Evolutionary conservation across 2,888 invertebrate species (phyloP).

Genomic region (Enoplolaimus lenunculus): DNA sequence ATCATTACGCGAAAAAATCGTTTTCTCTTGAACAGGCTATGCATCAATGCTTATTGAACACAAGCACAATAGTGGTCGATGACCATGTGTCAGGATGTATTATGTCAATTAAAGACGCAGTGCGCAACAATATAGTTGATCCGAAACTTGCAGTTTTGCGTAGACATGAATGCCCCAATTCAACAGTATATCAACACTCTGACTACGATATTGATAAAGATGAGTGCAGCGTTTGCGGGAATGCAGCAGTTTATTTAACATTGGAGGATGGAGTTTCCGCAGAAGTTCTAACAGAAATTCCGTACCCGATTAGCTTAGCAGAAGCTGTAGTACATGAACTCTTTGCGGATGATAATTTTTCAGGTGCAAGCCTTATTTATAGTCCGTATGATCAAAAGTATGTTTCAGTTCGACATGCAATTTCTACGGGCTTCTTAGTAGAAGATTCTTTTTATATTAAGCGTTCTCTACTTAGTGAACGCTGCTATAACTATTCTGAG

Average conservation of each 20-base stretch:
- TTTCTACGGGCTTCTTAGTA: background rate
- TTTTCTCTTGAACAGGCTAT: background rate
- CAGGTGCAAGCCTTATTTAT: background rate
- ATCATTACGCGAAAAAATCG: background rate
- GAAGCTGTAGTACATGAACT: background rate
- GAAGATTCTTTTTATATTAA: background rate
- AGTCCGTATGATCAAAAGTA: background rate
- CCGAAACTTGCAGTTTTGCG: conserved; percentile 24
- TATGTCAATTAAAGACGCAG: conserved; percentile 42
- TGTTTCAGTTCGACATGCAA: background rate
- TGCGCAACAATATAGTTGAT: conserved; percentile 43
- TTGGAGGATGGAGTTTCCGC: background rate
- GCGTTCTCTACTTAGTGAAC: background rate
- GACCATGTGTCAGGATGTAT: conserved; percentile 34
- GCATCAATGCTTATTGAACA: background rate
- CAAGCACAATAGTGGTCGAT: conserved; percentile 27
- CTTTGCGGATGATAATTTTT: background rate
- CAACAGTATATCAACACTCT: no score
- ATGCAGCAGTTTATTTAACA: background rate
- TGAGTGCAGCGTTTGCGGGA: no score
- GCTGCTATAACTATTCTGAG: background rate
- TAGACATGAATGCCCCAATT: background rate
- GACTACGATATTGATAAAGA: background rate
- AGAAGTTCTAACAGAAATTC: background rate
- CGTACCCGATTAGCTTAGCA: background rate